Base-by-base conservation (phyloP, 2,113 vertebrate genomes). In the Psettodes erumei region DNA sequence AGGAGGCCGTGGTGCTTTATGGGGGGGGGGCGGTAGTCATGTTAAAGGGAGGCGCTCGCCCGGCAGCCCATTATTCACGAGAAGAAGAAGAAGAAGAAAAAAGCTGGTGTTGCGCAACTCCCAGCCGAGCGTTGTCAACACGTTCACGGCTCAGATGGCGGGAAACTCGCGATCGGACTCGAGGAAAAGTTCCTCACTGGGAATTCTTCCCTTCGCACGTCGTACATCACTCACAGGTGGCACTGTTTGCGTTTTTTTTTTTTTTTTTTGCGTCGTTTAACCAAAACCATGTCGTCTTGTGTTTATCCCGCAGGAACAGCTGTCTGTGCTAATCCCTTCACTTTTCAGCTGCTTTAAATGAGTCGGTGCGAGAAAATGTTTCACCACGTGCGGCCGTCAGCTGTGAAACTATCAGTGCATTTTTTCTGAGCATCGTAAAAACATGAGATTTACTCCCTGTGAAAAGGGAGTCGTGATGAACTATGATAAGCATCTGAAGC, bases 141-240 rank as follows among this genome's bases (percentile, higher is more conserved):
- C 30, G 0, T 38, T 71, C 23, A 45, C 58, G 61, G 21, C 55
- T 64, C 33, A 28, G 8, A 48, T 32, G 50, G 38, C 81, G 1
- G 9, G 16, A 47, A 32, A 73, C 33, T n/a, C n/a, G n/a, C n/a
- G n/a, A n/a, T n/a, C n/a, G n/a, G 9, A 40, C 30, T 67, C 23
- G 32, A n/a, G n/a, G 53, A 75, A 5, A 40, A 45, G 27, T 16
- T 61, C 11, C 18, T 18, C 8, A 33, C 8, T 16, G 27, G 23
- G 28, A 16, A 71, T 13, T 32, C 25, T 23, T 55, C n/a, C n/a
- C n/a, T n/a, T 68, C 25, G 58, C 62, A 70, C 61, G 16, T 68
- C 47, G 42, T 54, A 45, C 71, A 67, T 79, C 63, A 69, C 27
- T 27, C 71, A 62, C 75, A 85, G 79, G 71, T 77, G 72, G 42